Percentiles rank a stretch among this genome's conserved stretches.
These are phyloP conservation scores for Linnaemya vulpina DNA, from an alignment of 2,888 invertebrate genomes.

Conservation along the genomic window DNA sequence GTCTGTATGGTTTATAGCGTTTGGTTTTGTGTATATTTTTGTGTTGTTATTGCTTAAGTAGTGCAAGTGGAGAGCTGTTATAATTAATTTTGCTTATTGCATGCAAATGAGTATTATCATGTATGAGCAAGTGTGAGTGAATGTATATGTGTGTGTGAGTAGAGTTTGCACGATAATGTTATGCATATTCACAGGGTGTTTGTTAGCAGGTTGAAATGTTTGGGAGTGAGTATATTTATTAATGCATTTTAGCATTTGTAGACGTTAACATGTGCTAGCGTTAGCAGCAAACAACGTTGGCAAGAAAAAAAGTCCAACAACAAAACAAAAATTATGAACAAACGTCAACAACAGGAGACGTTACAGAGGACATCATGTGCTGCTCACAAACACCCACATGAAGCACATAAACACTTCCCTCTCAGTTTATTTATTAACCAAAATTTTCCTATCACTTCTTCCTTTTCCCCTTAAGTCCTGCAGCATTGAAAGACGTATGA, in stretches of 20 bases:
- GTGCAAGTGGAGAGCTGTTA: constrained; percentile 70
- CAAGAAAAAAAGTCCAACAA: constrained; percentile 35
- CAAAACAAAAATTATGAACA: constrained; percentile 65
- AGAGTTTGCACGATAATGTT: constrained; percentile 34
- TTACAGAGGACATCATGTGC: constrained; percentile 56
- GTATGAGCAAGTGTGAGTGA: constrained; percentile 31
- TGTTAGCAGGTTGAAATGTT: constrained; percentile 16
- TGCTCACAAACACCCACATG: constrained; percentile 34
- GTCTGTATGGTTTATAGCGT: neutral
- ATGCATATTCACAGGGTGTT: constrained; percentile 25
- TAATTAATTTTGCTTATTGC: constrained; percentile 77
- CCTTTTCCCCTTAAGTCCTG: constrained; percentile 35
- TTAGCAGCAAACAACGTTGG: constrained; percentile 41
- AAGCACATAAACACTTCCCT: neutral
- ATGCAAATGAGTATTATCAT: constrained; percentile 73
- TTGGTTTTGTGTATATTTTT: constrained; percentile 30
- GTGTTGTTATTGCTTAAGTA: constrained; percentile 68
- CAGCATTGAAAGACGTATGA: constrained; percentile 67
- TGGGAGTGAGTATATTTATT: constrained; percentile 52
- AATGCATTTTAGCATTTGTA: constrained; percentile 69
- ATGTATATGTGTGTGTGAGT: constrained; percentile 5
- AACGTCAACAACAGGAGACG: constrained; percentile 68
- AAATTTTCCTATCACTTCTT: constrained; percentile 18
- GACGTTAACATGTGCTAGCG: constrained; percentile 54
- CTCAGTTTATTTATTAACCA: constrained; percentile 19